phyloP scores from a whole-genome alignment of 2,797 vertebrate genomes.

The Catharus ustulatus region DNA sequence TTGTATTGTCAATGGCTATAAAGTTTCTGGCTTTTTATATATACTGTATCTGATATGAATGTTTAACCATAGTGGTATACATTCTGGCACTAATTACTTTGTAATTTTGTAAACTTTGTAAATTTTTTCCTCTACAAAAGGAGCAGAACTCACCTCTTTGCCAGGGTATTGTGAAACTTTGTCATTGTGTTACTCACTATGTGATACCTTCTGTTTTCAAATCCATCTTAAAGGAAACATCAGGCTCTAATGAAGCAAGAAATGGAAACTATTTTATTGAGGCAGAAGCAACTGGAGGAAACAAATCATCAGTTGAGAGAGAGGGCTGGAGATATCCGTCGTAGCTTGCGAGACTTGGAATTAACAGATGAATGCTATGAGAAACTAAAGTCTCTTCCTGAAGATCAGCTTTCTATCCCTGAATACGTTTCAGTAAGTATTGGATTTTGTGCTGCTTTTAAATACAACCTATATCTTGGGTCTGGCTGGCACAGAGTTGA shows the following conservation, averaged over 20 bases:
- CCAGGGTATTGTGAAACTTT: not conserved
- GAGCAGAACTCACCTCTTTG: not conserved
- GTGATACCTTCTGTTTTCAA: not conserved
- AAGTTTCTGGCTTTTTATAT: not conserved
- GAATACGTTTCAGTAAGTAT: slow-evolving; percentile 93
- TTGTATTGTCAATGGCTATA: not conserved
- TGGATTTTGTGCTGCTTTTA: not conserved
- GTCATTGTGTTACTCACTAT: not conserved
- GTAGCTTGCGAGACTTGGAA: slow-evolving; percentile 88
- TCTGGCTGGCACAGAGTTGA: not conserved
- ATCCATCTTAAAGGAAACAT: slow-evolving; percentile 83
- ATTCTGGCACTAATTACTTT: not conserved
- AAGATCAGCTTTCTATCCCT: slow-evolving; percentile 91
- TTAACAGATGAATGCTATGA: slow-evolving; percentile 86
- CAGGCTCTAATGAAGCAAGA: slow-evolving; percentile 92
- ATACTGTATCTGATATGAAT: not conserved
- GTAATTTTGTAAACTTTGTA: not conserved
- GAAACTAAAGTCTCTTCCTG: slow-evolving; percentile 85
- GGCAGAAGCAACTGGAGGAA: slow-evolving; percentile 94
- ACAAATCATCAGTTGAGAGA: slow-evolving; percentile 89
- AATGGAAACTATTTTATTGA: slow-evolving; percentile 90
- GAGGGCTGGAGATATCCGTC: slow-evolving; percentile 87
- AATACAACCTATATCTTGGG: not conserved
- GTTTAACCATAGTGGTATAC: not conserved
- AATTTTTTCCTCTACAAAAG: not conserved